Conservation (phyloP, 2,797 vertebrate genomes). For the Austrolebias charrua region DNA sequence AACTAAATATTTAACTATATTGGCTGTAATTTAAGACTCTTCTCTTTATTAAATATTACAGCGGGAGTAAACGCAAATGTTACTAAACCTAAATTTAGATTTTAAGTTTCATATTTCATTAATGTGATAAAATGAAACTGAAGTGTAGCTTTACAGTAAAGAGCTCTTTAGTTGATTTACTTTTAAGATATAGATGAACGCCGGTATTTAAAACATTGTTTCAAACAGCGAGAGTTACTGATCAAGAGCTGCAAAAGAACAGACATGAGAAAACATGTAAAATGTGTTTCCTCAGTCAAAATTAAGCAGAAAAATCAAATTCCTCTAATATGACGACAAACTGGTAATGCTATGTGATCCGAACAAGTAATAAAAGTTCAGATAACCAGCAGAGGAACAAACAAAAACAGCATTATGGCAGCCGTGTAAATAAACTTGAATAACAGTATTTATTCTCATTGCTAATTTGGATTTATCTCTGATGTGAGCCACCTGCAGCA, state of each 20-base stretch:
- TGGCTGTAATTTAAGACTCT: too few relatives aligned
- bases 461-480: constrained; percentile 33
- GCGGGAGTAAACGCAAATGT: not conserved
- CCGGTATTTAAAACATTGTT: not conserved
- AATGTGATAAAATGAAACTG: not conserved
- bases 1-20: too few relatives aligned
- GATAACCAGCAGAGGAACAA: not conserved
- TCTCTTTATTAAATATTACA: too few relatives aligned
- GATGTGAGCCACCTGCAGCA: constrained; percentile 24
- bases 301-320: not conserved
- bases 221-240: too few relatives aligned
- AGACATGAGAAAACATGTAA: too few relatives aligned
- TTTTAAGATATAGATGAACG: not conserved
- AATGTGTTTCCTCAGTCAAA: not conserved
- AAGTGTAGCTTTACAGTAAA: not conserved
- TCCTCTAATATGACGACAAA: not conserved
- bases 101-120: not conserved
- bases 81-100: not conserved
- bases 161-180: too few relatives aligned
- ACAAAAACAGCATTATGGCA: not conserved
- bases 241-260: too few relatives aligned
- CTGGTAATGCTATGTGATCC: not conserved
- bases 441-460: constrained; percentile 19
- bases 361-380: not conserved
- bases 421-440: not conserved